Evolutionary conservation across 1,140 invertebrate species (phyloP), one percentile per base, ranked within the genome.

Genomic region (Agrypnia vestita): DNA sequence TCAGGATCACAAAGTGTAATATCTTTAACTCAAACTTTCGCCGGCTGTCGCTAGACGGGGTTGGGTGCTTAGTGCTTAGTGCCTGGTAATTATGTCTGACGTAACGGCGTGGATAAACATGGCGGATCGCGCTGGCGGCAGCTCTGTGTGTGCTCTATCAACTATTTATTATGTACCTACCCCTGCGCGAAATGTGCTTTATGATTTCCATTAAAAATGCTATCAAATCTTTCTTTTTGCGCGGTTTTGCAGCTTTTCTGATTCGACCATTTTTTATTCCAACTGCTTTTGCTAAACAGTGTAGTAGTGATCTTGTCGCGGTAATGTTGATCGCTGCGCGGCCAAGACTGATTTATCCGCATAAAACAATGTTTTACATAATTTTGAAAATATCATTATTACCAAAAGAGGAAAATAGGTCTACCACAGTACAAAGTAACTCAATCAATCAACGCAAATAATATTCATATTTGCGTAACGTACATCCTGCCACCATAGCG

Each of bases 1-100:
- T 76, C 72, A 73, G 79, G 79, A 80, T 80, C 79, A 62, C 79
- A 76, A 80, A 80, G 62, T 80, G 51, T 80, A 80, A 80, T 80
- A 80, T 80, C 79, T 74, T 80, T 69, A 80, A 80, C 59, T 80
- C 73, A 80, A 80, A 76, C 62, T 80, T 80, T 74, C 55, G 56
- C 56, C 71, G 79, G 51, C 72, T 77, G 76, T 77, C 78, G 62
- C 47, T 56, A 75, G 51, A 75, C 35, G 55, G 55, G 19, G 72
- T 19, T 6, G 51, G 72, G 21, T 51, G 69, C 13, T 19, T 15
- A 47, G 69, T 72, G 53, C 72, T 74, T 74, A 74, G 72, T 74
- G 53, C 25, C 72, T 56, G 51, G 79, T 80, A 80, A 80, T 80
- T 75, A 64, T 46, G 72, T 61, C 15, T 62, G 79, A 80, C 79